Percentiles rank a stretch among this genome's conserved stretches.
These are phyloP conservation scores for Ceyx melanurus DNA, from an alignment of 2,113 vertebrate genomes.

Conservation along the genomic window DNA sequence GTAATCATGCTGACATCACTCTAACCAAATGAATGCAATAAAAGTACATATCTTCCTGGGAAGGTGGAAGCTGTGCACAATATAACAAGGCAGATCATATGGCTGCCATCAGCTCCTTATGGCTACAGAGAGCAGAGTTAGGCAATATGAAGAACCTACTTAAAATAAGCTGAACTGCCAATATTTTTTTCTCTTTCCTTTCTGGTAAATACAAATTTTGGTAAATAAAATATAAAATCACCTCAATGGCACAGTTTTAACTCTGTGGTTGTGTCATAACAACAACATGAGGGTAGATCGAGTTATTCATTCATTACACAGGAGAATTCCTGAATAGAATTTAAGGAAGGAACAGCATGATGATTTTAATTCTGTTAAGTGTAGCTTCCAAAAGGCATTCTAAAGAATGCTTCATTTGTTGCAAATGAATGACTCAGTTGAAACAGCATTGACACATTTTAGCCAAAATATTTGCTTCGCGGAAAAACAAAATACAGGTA, in stretches of 20 bases:
- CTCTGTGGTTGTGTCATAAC: background rate
- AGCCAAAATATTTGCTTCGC: constrained; percentile 41
- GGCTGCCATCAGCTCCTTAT: background rate
- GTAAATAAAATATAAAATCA: background rate
- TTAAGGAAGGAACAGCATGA: background rate
- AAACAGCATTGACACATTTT: constrained; percentile 12
- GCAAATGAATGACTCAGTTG: constrained; percentile 36
- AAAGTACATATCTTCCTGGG: background rate
- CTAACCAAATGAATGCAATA: background rate
- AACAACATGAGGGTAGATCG: background rate
- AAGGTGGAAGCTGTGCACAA: background rate
- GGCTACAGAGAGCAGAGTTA: background rate
- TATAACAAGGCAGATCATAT: background rate
- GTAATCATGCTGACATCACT: background rate
- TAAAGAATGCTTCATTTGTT: constrained; percentile 30
- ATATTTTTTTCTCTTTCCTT: background rate
- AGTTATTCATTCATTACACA: background rate
- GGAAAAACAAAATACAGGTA: background rate
- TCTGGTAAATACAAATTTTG: background rate
- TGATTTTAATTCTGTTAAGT: constrained; percentile 15
- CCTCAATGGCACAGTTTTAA: background rate
- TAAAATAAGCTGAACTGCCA: background rate
- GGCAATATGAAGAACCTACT: background rate
- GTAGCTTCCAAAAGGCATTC: constrained; percentile 14
- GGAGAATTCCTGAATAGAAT: background rate